These are phyloP conservation scores for Crotalus viridis DNA, from an alignment of 2,113 vertebrate genomes.

Conservation along the genomic window DNA sequence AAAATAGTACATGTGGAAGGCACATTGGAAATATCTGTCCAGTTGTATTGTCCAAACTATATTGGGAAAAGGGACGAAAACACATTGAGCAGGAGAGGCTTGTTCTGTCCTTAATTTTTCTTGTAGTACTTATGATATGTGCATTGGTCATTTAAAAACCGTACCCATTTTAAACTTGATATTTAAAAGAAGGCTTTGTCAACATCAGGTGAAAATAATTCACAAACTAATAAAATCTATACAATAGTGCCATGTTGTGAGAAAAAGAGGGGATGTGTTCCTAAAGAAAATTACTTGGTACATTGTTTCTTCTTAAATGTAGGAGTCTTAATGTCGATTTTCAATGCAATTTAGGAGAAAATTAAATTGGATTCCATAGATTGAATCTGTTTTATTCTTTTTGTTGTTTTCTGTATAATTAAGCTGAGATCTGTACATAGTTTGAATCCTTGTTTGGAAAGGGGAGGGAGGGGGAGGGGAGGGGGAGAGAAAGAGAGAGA, in stretches of 20 bases:
- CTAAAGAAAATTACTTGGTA: not conserved
- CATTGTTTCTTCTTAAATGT: not conserved
- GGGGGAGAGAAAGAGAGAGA: not conserved
- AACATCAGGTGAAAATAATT: conserved; percentile 23
- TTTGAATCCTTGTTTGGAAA: not conserved
- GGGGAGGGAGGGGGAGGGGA: no score
- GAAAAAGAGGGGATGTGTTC: not conserved
- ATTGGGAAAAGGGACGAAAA: conserved; percentile 59
- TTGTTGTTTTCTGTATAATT: not conserved
- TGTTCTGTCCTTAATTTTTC: conserved; percentile 36
- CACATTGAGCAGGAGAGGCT: conserved; percentile 58
- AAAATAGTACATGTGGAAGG: conserved; percentile 62
- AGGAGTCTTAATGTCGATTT: not conserved
- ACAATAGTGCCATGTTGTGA: not conserved
- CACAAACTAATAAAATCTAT: conserved; percentile 1
- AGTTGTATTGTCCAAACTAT: conserved; percentile 69
- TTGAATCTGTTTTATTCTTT: not conserved
- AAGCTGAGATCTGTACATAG: not conserved
- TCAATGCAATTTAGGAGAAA: not conserved
- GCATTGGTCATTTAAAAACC: conserved; percentile 28
- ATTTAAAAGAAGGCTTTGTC: not conserved
- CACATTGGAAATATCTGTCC: conserved; percentile 69
- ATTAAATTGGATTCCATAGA: not conserved
- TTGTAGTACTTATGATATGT: not conserved
- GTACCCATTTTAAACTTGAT: conserved; percentile 25